These are phyloP conservation scores for Ranitomeya variabilis DNA, from an alignment of 2,113 vertebrate species.

Conservation along the genomic window DNA sequence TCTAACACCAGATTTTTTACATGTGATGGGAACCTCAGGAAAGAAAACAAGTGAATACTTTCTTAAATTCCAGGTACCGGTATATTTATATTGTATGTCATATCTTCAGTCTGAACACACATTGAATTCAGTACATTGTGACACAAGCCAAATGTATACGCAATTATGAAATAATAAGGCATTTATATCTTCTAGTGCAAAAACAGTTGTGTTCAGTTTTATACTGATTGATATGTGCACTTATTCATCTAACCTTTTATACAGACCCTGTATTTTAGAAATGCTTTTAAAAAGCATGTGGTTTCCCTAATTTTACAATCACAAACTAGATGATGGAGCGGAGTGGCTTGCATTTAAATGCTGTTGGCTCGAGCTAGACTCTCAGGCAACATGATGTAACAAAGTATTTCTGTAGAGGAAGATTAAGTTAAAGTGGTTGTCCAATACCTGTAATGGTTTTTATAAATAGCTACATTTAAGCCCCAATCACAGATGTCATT, in stretches of 20 bases:
- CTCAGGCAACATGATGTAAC: neutral
- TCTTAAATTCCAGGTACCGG: slow-evolving; percentile 99
- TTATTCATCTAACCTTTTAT: neutral
- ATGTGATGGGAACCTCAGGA: slow-evolving; percentile 93
- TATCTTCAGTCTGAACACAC: neutral
- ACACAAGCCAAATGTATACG: neutral
- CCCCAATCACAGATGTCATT: too few relatives aligned
- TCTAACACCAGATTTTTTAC: slow-evolving; percentile 96
- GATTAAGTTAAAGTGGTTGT: neutral
- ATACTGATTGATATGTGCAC: neutral
- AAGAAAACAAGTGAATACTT: slow-evolving; percentile 95
- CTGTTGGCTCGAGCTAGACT: neutral
- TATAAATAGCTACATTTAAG: too few relatives aligned
- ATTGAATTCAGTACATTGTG: neutral
- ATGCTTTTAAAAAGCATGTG: too few relatives aligned
- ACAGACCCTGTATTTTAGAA: neutral
- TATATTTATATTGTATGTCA: slow-evolving; percentile 62
- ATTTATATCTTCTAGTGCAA: neutral
- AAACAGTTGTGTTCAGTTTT: neutral
- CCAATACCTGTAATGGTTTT: neutral
- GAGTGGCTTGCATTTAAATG: neutral
- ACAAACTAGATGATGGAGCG: neutral
- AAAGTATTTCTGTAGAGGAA: neutral
- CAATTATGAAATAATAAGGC: neutral
- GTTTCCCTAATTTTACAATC: neutral